Percentiles rank a stretch among this genome's conserved stretches.
Conservation (phyloP, 2,888 invertebrate genomes). For the Orthosia incerta region DNA sequence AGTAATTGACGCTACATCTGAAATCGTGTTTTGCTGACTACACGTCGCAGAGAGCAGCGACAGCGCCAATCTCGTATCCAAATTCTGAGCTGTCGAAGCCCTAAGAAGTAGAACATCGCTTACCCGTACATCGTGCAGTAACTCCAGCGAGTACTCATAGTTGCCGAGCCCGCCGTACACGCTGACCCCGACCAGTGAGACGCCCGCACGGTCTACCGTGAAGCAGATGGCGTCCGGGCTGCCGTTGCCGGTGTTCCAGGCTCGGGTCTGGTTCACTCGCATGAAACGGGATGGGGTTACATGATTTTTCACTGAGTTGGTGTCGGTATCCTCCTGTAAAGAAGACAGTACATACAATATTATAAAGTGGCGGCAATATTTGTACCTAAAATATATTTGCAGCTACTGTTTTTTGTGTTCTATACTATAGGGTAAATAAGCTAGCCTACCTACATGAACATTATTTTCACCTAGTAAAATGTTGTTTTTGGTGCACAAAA, state of each 20-base stretch:
- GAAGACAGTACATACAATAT: no score
- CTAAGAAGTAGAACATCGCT: conserved; percentile 22
- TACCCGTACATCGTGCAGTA: conserved; percentile 93
- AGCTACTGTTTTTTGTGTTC: no score
- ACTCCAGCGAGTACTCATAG: conserved; percentile 97
- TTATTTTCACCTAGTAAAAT: no score
- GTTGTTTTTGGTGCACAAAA: no score
- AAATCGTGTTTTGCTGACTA: background rate
- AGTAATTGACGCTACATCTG: background rate
- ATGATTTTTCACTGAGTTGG: conserved; percentile 93
- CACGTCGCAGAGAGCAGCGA: no score
- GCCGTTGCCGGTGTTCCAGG: conserved; percentile 99
- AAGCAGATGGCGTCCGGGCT: conserved; percentile 99
- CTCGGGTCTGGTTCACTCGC: conserved; percentile 96
- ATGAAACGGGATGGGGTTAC: conserved; percentile 97
- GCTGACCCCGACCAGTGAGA: conserved; percentile 97
- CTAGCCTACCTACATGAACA: no score
- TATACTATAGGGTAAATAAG: no score
- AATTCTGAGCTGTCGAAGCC: background rate
- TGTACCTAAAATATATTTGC: no score
- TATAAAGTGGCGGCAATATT: no score
- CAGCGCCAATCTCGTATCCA: no score
- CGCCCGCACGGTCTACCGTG: conserved; percentile 97
- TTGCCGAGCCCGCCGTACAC: conserved; percentile 97
- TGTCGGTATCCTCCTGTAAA: conserved; percentile 93